Base-by-base conservation (phyloP, 2,888 invertebrate species). In the Dryobotodes eremita region DNA sequence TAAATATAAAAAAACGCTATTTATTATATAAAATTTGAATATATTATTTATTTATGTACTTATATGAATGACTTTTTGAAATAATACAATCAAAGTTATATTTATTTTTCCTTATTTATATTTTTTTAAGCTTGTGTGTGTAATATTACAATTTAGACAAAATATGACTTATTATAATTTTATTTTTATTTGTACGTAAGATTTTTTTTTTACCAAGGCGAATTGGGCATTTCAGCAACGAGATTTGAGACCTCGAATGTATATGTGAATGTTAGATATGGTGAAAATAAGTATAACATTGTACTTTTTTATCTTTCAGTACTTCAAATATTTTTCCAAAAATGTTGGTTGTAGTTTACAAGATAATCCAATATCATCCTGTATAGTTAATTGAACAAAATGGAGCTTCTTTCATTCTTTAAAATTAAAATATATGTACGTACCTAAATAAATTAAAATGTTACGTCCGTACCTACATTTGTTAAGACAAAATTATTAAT, bases 1-100 rank as follows among this genome's bases (percentile, higher is more conserved):
- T 89, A 89, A 93, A 96, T 96, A 96, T 95, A 94, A 57, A 89
- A 94, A 94, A 94, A 95, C 96, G 96, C 96, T 93, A 93, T 92
- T 89, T 91, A 85, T 76, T 71, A 80, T 73, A 84, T 86, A 90
- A 77, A 79, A 83, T 80, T 64, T 71, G 61, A 23, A 75, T 13
- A 65, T 73, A 73, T n/a, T 64, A 74, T 71, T 53, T 48, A 71
- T 66, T 62, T 64, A 48, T 57, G 70, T 55, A 65, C 15, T 71
- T n/a, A n/a, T n/a, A n/a, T n/a, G n/a, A 70, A 55, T 7, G 1
- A 55, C 15, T 69, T 71, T 79, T 79, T 62, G 10, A 66, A 59
- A 75, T 71, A 65, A 59, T 74, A 55, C 15, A 53, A 64, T 78
- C 13, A 50, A 75, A 64, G 15, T 23, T 31, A 55, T 62, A 20